phyloP scores from a whole-genome alignment of 30 jellyfish, hydroid and myxozoan genomes.

The Turritopsis rubra region DNA sequence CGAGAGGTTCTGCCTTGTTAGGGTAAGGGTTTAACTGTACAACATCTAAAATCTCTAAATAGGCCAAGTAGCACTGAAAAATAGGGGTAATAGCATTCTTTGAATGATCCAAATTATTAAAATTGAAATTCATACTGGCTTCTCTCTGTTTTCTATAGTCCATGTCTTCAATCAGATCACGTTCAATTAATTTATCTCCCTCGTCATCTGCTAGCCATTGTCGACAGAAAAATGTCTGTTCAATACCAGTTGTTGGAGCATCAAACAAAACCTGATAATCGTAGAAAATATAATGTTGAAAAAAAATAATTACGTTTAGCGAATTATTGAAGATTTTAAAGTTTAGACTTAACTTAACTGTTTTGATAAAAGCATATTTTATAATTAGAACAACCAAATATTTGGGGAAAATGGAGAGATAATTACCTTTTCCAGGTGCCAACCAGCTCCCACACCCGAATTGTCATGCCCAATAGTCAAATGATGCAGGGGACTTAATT shows the following conservation, averaged over 20 bases:
- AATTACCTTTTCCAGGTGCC: constrained; percentile 90
- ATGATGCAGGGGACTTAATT: constrained; percentile 87
- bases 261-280: constrained; percentile 61
- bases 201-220: constrained; percentile 98
- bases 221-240: constrained; percentile 86
- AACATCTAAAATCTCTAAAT: too few species aligned
- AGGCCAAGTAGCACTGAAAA: neutral
- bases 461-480: constrained; percentile 92
- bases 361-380: too few species aligned
- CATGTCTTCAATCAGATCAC: constrained; percentile 80
- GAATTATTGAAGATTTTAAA: too few species aligned
- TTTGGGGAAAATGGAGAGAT: too few species aligned
- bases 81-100: too few species aligned
- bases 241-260: constrained; percentile 93
- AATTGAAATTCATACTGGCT: constrained; percentile 64
- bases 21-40: too few species aligned
- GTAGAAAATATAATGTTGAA: neutral
- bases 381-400: neutral
- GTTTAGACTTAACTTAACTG: too few species aligned
- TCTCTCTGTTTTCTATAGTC: constrained; percentile 87
- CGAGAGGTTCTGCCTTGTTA: too few species aligned
- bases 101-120: too few species aligned
- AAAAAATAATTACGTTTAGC: too few species aligned
- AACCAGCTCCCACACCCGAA: constrained; percentile 91
- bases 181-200: constrained; percentile 71